These are phyloP conservation scores for Entomobrya multifasciata DNA, from an alignment of 2,888 invertebrate genomes.

Conservation along the genomic window DNA sequence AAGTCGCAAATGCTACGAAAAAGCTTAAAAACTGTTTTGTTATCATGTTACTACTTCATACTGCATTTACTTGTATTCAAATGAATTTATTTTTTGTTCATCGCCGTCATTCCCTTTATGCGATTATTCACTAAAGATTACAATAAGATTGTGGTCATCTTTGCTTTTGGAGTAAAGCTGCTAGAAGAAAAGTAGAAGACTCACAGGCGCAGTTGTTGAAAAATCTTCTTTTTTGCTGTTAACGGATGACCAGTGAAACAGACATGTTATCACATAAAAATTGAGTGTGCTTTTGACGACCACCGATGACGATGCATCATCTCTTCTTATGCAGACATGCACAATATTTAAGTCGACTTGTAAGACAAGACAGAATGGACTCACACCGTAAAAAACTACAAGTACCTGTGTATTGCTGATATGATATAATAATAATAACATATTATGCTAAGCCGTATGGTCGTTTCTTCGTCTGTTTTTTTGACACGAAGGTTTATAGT, in stretches of 20 bases:
- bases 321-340: background rate
- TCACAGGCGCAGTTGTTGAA: background rate
- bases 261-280: slow-evolving; percentile 63
- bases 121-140: slow-evolving; percentile 26
- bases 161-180: background rate
- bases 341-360: slow-evolving; percentile 49
- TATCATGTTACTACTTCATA: background rate
- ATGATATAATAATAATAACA: background rate
- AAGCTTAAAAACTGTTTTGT: background rate
- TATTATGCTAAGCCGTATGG: background rate
- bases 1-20: background rate
- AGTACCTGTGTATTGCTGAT: slow-evolving; percentile 15
- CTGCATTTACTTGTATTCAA: slow-evolving; percentile 15
- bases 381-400: background rate
- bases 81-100: background rate
- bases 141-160: background rate
- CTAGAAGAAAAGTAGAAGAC: background rate
- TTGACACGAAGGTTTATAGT: too few species aligned
- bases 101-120: slow-evolving; percentile 22
- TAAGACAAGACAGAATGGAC: slow-evolving; percentile 60
- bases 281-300: slow-evolving; percentile 58
- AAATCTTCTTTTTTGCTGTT: slow-evolving; percentile 36
- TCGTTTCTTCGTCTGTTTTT: too few species aligned
- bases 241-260: slow-evolving; percentile 68
- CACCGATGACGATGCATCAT: slow-evolving; percentile 45